Evolutionary conservation across 1,140 invertebrate genomes (phyloP), one percentile per base, ranked within the genome.

Genomic region (Nephotettix cincticeps): DNA sequence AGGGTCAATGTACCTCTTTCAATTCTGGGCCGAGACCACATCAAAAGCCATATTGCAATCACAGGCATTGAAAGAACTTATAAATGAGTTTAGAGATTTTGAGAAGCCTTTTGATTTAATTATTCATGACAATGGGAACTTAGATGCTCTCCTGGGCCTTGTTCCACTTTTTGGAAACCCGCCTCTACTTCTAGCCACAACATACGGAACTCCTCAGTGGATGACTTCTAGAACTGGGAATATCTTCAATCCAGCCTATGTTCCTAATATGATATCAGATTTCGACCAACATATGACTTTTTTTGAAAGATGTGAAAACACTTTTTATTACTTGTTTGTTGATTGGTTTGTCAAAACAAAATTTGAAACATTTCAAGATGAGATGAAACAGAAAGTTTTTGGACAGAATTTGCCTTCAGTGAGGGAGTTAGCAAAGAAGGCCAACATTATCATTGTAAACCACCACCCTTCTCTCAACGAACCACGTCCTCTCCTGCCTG

Each of bases 401-500:
- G 56, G 56, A 9, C 1, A 13, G 13, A 23, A 29, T 61, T 27
- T 61, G 6, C 27, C 27, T 27, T 25, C 2, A 3, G 56, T 61
- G 21, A 29, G 56, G 28, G 23, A 61, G 1, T 27, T 61, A 11
- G 56, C 56, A 21, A 61, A 61, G 27, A 14, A 27, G n/a, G 21
- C 56, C 25, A 61, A 61, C 23, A 27, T 61, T 28, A 27, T 61
- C 21, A 61, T 61, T 27, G 56, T 61, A 6, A 61, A 61, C n/a
- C 56, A 61, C 27, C 76, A 79, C 64, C 71, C 71, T 43, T 68
- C 69, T 1, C 58, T 75, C 11, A 54, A 74, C 25, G 69, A 65
- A 45, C 75, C 74, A 32, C 27, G 69, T 29, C 74, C 77, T 17
- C 36, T 71, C 27, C 47, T 75, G 19, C 76, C 76, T 17, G 70